These are phyloP conservation scores for Buathra laborator DNA, from an alignment of 2,888 invertebrate species.

Conservation along the genomic window DNA sequence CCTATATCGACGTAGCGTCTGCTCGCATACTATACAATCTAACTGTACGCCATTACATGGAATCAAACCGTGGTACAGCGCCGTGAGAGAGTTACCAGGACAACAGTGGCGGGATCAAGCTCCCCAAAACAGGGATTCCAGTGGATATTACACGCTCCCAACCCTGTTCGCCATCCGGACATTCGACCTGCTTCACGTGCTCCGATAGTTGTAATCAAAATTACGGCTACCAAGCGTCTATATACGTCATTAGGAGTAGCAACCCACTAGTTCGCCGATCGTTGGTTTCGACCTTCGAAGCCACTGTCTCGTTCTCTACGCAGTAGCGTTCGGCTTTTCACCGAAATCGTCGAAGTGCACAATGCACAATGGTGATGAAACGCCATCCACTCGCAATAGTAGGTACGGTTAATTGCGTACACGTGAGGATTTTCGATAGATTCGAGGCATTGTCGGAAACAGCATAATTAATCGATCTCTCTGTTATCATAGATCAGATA, in stretches of 20 bases:
- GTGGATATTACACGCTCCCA: conserved; percentile 75
- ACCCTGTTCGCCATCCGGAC: conserved; percentile 48
- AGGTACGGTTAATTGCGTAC: conserved; percentile 3
- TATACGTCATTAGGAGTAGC: conserved; percentile 18
- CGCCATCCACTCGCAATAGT: not conserved
- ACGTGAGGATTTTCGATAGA: not conserved
- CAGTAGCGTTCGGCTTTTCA: not conserved
- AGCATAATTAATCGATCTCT: not conserved
- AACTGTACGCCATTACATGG: conserved; percentile 25
- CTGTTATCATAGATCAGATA: not conserved
- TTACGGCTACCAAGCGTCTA: conserved; percentile 67
- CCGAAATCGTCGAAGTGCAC: not conserved
- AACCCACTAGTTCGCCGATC: not conserved
- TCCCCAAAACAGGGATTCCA: conserved; percentile 74
- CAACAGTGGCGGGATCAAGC: conserved; percentile 59
- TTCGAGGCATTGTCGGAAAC: not conserved
- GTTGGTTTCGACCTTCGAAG: not conserved
- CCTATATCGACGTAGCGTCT: conserved; percentile 32
- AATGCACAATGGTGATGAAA: not conserved
- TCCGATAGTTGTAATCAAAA: conserved; percentile 74
- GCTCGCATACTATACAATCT: conserved; percentile 26
- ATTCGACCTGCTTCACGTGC: conserved; percentile 70
- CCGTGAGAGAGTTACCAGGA: conserved; percentile 31
- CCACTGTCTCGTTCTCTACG: not conserved
- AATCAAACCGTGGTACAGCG: conserved; percentile 27